A percentile compares a stretch with the other conserved stretches of the same genome.
Conservation (phyloP, 2,888 invertebrate genomes). For the Drosophila prolongata region DNA sequence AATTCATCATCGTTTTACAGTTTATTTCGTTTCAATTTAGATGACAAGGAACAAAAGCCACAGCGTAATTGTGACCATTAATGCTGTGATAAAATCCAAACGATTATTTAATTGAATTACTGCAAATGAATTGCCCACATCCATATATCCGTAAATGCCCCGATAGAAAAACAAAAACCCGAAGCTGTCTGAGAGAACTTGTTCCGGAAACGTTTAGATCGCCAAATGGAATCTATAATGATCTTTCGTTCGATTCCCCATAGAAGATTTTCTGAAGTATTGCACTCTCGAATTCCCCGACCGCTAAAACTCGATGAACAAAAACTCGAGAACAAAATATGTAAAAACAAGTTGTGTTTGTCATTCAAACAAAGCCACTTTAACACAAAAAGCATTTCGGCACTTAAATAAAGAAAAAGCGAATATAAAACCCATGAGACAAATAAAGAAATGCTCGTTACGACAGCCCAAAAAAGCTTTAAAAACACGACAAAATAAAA, state of each 20-base stretch:
- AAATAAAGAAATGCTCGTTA: slow-evolving; percentile 35
- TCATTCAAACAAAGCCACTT: slow-evolving; percentile 15
- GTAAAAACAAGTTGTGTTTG: slow-evolving; percentile 1
- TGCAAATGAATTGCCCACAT: slow-evolving; percentile 23
- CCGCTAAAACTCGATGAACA: neutral
- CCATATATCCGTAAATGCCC: slow-evolving; percentile 27
- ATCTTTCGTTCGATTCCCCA: neutral
- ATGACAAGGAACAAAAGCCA: slow-evolving; percentile 25
- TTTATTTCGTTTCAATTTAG: slow-evolving; percentile 27
- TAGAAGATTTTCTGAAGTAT: neutral
- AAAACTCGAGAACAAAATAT: neutral
- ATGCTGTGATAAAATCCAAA: slow-evolving; percentile 42
- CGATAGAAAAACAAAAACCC: slow-evolving; percentile 17
- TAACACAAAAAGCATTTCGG: slow-evolving; percentile 13
- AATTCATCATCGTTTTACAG: slow-evolving; percentile 30
- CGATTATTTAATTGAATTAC: slow-evolving; percentile 52
- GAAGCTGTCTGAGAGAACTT: slow-evolving; percentile 44
- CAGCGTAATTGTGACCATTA: slow-evolving; percentile 35
- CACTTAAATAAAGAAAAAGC: slow-evolving; percentile 23
- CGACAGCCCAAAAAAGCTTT: slow-evolving; percentile 36
- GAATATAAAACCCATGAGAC: slow-evolving; percentile 1
- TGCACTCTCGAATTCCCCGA: slow-evolving; percentile 2
- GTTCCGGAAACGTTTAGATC: slow-evolving; percentile 32
- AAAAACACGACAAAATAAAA: slow-evolving; percentile 29
- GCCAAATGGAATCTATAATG: neutral